These are phyloP conservation scores for Papilio elwesi DNA, from an alignment of 2,888 invertebrate species.

Conservation along the genomic window DNA sequence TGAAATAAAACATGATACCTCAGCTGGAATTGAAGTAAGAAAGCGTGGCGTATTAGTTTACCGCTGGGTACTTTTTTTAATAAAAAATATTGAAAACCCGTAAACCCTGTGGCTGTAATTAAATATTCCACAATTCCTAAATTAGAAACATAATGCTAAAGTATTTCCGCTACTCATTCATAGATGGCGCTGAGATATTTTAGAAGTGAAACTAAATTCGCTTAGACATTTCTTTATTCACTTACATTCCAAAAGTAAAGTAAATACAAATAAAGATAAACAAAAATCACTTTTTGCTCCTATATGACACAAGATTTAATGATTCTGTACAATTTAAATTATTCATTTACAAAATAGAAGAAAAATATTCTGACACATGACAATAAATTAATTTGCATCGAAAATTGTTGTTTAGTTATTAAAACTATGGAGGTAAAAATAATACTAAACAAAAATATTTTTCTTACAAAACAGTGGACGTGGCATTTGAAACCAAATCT, in stretches of 20 bases:
- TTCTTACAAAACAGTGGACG: conserved; percentile 37
- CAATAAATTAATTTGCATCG: conserved; percentile 36
- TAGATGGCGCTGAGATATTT: conserved; percentile 58
- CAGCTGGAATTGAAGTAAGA: too few species aligned
- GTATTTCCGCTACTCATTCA: conserved; percentile 53
- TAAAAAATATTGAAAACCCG: too few species aligned
- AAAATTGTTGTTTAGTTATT: conserved; percentile 28
- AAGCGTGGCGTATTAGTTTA: too few species aligned
- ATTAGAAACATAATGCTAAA: too few species aligned
- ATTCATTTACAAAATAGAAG: conserved; percentile 32
- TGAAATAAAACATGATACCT: too few species aligned
- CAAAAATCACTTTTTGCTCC: conserved; percentile 22
- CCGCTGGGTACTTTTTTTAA: too few species aligned
- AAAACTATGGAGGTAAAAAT: conserved; percentile 51
- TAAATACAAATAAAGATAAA: conserved; percentile 29
- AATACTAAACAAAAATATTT: conserved; percentile 45
- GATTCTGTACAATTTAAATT: conserved; percentile 33
- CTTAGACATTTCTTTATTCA: conserved; percentile 38
- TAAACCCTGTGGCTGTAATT: too few species aligned
- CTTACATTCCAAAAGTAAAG: conserved; percentile 36
- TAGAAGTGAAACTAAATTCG: conserved; percentile 25
- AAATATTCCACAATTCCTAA: background rate
- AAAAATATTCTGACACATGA: conserved; percentile 21
- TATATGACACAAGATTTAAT: conserved; percentile 35
- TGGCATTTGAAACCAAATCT: conserved; percentile 21